Conservation (phyloP, 2,797 vertebrate species). For the Lacerta agilis region DNA sequence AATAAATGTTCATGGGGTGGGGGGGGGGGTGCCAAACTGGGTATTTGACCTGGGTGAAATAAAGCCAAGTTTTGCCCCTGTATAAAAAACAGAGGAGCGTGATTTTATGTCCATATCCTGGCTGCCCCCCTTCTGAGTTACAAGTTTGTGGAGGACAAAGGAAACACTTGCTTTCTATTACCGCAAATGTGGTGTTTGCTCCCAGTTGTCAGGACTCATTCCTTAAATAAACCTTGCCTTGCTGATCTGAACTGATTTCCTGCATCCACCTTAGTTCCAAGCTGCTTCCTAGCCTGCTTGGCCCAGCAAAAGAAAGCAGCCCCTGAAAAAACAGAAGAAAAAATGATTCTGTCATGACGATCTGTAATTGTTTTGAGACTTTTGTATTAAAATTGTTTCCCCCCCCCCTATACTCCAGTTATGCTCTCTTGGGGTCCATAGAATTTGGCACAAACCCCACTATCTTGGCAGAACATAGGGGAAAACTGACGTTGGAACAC, state of each 20-base stretch:
- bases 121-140: neutral
- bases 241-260: neutral
- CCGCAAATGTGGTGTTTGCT: neutral
- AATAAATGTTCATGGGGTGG: too few species aligned
- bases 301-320: neutral
- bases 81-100: neutral
- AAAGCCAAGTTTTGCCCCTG: too few species aligned
- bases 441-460: too few species aligned
- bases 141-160: neutral
- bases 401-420: too few species aligned
- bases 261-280: neutral
- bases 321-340: neutral
- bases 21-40: too few species aligned
- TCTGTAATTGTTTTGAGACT: neutral
- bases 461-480: too few species aligned
- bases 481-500: too few species aligned
- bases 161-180: neutral
- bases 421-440: too few species aligned
- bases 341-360: neutral
- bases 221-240: neutral
- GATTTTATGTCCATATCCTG: neutral
- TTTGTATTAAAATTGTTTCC: neutral
- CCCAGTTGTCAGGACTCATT: neutral
- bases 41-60: too few species aligned
- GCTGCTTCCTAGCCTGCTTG: neutral